phyloP scores from a whole-genome alignment of 2,888 invertebrate genomes.

The Cheilosia variabilis region DNA sequence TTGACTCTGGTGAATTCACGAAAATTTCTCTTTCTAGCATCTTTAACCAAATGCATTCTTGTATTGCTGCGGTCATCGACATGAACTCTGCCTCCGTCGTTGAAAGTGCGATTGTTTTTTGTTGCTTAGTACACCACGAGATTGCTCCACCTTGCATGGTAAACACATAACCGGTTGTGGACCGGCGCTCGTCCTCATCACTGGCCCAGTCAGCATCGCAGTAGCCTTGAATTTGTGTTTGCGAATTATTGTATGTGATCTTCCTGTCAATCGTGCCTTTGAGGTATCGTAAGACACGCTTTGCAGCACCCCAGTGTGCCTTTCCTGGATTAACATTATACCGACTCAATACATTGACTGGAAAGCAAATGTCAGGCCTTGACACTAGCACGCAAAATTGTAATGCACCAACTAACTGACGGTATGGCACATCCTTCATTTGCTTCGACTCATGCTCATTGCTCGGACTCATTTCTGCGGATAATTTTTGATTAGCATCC shows the following conservation, averaged over 20 bases:
- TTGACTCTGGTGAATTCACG: background rate
- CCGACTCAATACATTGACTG: constrained; percentile 35
- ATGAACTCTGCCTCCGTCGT: constrained; percentile 27
- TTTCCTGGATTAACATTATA: constrained; percentile 27
- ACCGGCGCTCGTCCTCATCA: constrained; percentile 33
- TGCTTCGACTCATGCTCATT: constrained; percentile 39
- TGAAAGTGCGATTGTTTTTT: constrained; percentile 13
- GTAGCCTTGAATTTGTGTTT: constrained; percentile 26
- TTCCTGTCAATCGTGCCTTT: constrained; percentile 18
- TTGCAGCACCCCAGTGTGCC: constrained; percentile 48
- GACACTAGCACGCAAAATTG: too few species aligned
- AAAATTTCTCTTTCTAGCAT: constrained; percentile 39
- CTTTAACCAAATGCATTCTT: constrained; percentile 60
- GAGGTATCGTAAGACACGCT: constrained; percentile 19
- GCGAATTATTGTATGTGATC: constrained; percentile 34
- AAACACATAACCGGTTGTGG: constrained; percentile 28
- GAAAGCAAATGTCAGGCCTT: constrained; percentile 33
- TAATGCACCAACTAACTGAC: constrained; percentile 5
- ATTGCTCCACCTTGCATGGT: constrained; percentile 20
- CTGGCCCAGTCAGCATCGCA: constrained; percentile 35
- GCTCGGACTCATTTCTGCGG: constrained; percentile 57
- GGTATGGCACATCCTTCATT: constrained; percentile 55
- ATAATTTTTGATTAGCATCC: constrained; percentile 52
- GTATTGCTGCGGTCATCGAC: constrained; percentile 50
- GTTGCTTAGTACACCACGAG: constrained; percentile 17